Conservation (phyloP, 2,113 vertebrate species). For the Crotalus horridus region DNA sequence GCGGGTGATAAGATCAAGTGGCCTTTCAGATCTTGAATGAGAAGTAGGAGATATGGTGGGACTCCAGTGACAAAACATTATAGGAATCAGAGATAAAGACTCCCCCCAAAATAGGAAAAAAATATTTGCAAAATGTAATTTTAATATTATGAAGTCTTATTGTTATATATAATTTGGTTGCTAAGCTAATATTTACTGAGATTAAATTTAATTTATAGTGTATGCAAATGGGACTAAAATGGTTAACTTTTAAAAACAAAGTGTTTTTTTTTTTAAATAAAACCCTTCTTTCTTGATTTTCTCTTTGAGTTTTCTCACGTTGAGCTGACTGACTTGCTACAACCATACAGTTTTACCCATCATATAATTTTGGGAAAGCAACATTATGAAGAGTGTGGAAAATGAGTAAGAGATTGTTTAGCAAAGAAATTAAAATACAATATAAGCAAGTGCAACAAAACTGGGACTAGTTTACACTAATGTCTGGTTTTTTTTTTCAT, state of each 20-base stretch:
- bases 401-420: not conserved
- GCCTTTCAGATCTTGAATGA: not conserved
- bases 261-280: no score
- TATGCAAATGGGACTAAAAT: no score
- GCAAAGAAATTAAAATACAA: not conserved
- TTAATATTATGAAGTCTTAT: not conserved
- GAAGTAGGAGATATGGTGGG: not conserved
- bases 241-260: not conserved
- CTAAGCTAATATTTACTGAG: no score
- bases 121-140: not conserved
- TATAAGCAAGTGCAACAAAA: not conserved
- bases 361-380: not conserved
- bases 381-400: not conserved
- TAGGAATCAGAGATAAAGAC: not conserved
- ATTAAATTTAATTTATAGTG: no score
- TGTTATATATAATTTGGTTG: no score
- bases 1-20: not conserved
- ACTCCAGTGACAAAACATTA: not conserved
- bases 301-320: not conserved
- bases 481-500: no score
- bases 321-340: not conserved
- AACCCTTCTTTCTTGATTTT: no score
- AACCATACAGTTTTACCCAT: not conserved
- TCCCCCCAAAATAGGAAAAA: not conserved
- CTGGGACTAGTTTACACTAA: not conserved